Percentiles rank a stretch among this genome's conserved stretches.
phyloP scores from a whole-genome alignment of 2,888 invertebrate genomes.

The Lissocephala sabroskyi region DNA sequence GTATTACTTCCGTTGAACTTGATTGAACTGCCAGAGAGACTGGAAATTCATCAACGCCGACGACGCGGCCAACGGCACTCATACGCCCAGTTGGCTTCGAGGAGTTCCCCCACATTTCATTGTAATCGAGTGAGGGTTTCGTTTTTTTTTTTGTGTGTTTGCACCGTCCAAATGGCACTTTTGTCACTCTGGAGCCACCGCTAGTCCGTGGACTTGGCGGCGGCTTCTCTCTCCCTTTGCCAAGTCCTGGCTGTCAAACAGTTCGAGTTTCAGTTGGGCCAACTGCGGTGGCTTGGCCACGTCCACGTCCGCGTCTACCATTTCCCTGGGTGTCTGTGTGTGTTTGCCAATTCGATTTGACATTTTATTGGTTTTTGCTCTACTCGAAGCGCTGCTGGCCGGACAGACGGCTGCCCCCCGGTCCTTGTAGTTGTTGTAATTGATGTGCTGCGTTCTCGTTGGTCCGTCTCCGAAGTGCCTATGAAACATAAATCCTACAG shows the following conservation, averaged over 20 bases:
- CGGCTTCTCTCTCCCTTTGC: not conserved
- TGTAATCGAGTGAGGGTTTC: conserved; percentile 63
- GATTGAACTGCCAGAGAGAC: conserved; percentile 22
- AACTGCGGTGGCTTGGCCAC: too few species aligned
- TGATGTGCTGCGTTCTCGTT: conserved; percentile 34
- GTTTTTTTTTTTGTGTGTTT: conserved; percentile 30
- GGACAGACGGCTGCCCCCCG: too few species aligned
- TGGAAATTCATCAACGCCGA: conserved; percentile 27
- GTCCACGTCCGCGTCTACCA: too few species aligned
- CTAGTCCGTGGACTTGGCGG: not conserved
- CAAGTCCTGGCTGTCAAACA: not conserved
- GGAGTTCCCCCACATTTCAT: conserved; percentile 60
- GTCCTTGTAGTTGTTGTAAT: conserved; percentile 41
- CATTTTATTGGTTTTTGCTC: conserved; percentile 63
- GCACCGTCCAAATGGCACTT: conserved; percentile 17
- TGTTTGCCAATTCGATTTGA: conserved; percentile 63
- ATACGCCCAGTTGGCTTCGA: too few species aligned
- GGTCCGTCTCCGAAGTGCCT: conserved; percentile 22
- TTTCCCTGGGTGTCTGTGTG: too few species aligned
- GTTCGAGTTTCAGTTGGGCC: not conserved
- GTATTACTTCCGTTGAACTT: conserved; percentile 46
- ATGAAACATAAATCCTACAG: conserved; percentile 52
- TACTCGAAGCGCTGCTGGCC: too few species aligned
- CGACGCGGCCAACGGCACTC: too few species aligned
- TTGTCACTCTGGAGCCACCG: conserved; percentile 5